A percentile compares a stretch with the other conserved stretches of the same genome.
These are phyloP conservation scores for Periophthalmus magnuspinnatus DNA, from an alignment of 2,797 vertebrate species.

Conservation along the genomic window DNA sequence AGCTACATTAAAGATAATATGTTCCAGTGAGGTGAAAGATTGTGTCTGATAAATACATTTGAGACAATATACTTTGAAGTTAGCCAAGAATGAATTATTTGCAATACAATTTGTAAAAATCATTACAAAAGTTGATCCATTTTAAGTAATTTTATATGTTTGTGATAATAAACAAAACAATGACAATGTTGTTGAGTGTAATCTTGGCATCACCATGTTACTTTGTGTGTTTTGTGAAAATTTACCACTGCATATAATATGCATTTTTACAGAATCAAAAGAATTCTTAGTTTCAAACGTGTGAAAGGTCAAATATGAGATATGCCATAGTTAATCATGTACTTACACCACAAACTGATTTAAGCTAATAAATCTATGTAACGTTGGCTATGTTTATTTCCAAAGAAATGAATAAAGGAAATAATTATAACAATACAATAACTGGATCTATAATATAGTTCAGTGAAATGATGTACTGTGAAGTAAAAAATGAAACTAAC, in stretches of 20 bases:
- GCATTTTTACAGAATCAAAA: not conserved
- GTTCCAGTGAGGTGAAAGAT: not conserved
- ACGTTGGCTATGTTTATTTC: not conserved
- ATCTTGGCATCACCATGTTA: not conserved
- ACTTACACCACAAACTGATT: not conserved
- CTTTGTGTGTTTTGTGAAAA: not conserved
- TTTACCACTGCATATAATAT: not conserved
- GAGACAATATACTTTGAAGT: not conserved
- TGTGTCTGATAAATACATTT: slow-evolving; percentile 1
- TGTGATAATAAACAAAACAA: too few relatives aligned
- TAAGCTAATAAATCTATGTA: not conserved
- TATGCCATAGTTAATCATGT: not conserved
- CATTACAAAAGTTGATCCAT: too few relatives aligned
- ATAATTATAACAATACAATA: too few relatives aligned
- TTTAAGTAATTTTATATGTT: not conserved
- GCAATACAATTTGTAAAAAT: too few relatives aligned
- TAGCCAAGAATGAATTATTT: not conserved
- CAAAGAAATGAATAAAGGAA: not conserved
- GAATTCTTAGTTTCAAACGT: not conserved
- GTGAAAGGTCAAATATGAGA: not conserved
- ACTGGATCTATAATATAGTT: too few relatives aligned
- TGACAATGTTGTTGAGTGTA: too few relatives aligned
- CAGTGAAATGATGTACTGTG: not conserved
- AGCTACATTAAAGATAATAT: not conserved
- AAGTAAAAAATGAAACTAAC: not conserved